Evolutionary conservation across 2,797 vertebrate genomes (phyloP), one percentile per base, ranked within the genome.

Genomic region (Carcharodon carcharias): DNA sequence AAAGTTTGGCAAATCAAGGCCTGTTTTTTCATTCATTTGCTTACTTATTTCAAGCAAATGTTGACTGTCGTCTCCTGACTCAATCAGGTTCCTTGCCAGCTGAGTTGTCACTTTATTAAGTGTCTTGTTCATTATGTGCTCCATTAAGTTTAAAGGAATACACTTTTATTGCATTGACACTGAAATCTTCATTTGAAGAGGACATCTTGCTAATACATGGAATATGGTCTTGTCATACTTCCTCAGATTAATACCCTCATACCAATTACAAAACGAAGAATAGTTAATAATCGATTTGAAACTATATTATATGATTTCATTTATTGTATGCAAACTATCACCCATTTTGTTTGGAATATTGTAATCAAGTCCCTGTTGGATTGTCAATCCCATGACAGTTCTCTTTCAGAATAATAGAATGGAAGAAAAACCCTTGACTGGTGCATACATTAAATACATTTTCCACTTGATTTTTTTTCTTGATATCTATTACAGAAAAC

Each of bases 61-160:
- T 35, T 88, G 88, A 35, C 88, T 91, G 54, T 91, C 58, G 92
- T 61, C 61, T 63, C 56, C 58, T 63, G 61, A 63, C 89, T 65
- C 58, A 63, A 21, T 63, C 89, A 63, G 35, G 56, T 63, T 92
- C 35, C 1, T 92, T 63, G 58, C 89, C 54, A 63, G 89, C 89
- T 92, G 89, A 35, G 89, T n/a, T 92, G 89, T 92, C 89, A 92
- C 31, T 92, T 63, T 65, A 92, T 92, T 92, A 92, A 63, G 58
- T n/a, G 35, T 92, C 31, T 35, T 92, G 89, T 92, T 92, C 89
- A 92, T 92, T 92, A 61, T 40, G 18, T 92, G 89, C 89, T 92
- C 58, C 89, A 92, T 92, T 92, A 92, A 65, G 58, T 92, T 92
- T 92, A 92, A 92, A 63, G 14, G 58, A 92, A n/a, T 92, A n/a